Evolutionary conservation across 2,113 vertebrate species (phyloP).

Genomic region (Sisor rabdophorus): DNA sequence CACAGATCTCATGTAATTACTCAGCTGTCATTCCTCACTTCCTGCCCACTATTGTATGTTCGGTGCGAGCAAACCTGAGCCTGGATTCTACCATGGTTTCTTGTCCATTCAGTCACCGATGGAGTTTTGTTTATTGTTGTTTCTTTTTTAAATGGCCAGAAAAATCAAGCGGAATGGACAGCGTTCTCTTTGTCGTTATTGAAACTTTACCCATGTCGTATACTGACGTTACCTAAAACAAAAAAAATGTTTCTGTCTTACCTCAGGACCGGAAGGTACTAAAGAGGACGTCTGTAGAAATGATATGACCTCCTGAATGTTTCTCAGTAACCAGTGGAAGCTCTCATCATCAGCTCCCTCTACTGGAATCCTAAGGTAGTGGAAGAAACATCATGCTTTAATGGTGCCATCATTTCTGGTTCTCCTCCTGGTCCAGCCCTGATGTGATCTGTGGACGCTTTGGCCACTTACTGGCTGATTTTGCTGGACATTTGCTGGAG

Average conservation of each 20-base stretch:
- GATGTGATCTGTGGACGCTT: background rate
- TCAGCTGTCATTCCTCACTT: no score
- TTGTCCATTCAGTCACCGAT: no score
- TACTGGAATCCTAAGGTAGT: conserved; percentile 67
- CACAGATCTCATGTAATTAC: no score
- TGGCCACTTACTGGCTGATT: conserved; percentile 68
- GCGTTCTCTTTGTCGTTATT: background rate
- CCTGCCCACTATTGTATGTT: no score
- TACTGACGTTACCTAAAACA: background rate
- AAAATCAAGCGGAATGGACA: no score
- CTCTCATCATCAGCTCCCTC: conserved; percentile 75
- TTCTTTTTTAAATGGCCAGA: no score
- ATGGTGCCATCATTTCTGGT: background rate
- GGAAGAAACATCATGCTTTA: background rate
- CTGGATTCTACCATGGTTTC: no score
- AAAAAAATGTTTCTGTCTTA: conserved; percentile 48
- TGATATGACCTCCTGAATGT: conserved; percentile 76
- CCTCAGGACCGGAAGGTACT: conserved; percentile 70
- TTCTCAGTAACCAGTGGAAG: conserved; percentile 75
- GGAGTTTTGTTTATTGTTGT: no score
- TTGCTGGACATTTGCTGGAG: conserved; percentile 75
- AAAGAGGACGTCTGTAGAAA: conserved; percentile 73
- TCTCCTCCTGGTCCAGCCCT: no score
- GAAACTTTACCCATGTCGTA: background rate
- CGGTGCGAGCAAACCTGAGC: no score